Base-by-base conservation (phyloP, 2,797 vertebrate genomes). In the Petrocephalus schoutedeni region DNA sequence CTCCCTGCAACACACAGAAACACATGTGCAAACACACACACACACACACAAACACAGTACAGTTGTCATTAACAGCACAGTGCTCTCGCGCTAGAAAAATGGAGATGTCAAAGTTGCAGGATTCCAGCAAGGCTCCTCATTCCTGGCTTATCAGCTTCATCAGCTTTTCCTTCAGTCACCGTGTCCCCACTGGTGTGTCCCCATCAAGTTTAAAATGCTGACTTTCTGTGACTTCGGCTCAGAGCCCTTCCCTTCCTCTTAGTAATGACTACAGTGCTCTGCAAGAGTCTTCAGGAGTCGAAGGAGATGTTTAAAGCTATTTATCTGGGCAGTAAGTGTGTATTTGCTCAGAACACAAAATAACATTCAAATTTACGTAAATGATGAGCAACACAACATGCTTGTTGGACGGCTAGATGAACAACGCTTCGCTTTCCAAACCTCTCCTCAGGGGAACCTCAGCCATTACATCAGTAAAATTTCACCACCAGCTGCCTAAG, bases 131-230 rank as follows among this genome's bases (percentile, higher is more conserved):
- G 53, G 88, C 54, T 53, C 58, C 61, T 41, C 59, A 82, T 32
- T 64, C 74, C 84, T 12, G 9, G 87, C 16, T 45, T 88, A 88
- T 87, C 87, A 88, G 59, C 89, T 80, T 87, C 87, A 45, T 87
- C 56, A 87, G 45, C 77, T 61, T 49, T 86, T 67, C 45, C n/a
- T 54, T 56, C 58, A 45, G 19, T 67, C 58, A 2, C 21, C 16
- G 49, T 16, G 36, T 83, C 21, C 49, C 19, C 77, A 8, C 77
- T 82, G 74, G 9, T 51, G 41, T 9, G 32, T 45, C 85, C 74
- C 54, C 19, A 49, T 54, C 67, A 14, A 87, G 45, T 36, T 36
- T 23, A 88, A 88, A 87, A 57, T 19, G 51, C 88, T 89, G 88
- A 88, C 84, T 89, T 77, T 85, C 88, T 57, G 74, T 64, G 56